These are phyloP conservation scores for Promerops cafer DNA, from an alignment of 2,113 vertebrate genomes.

Conservation along the genomic window DNA sequence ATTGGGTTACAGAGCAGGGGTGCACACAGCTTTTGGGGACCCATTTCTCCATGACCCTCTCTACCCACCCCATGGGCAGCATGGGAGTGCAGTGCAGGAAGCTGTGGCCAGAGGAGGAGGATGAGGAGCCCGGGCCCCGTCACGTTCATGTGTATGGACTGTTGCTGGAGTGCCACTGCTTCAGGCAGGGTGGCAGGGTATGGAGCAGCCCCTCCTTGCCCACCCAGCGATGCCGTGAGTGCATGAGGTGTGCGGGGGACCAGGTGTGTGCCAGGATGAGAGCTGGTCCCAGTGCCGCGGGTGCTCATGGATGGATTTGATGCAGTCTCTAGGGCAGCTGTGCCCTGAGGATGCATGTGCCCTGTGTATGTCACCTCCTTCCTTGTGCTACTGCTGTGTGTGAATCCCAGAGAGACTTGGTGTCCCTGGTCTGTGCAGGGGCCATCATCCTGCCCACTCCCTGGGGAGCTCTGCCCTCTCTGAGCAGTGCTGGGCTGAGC, in stretches of 20 bases:
- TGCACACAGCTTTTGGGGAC: neutral
- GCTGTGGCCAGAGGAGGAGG: neutral
- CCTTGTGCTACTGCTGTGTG: neutral
- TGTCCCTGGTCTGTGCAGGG: fast-evolving
- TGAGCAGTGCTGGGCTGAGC: neutral
- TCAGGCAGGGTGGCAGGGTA: neutral
- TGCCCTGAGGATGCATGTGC: fast-evolving
- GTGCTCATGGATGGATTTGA: neutral
- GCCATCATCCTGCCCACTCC: fast-evolving
- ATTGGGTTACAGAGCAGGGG: neutral
- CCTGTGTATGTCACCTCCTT: neutral
- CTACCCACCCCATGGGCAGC: neutral
- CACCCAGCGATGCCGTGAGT: fast-evolving
- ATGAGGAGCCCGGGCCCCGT: neutral
- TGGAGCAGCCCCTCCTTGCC: neutral
- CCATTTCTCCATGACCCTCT: neutral
- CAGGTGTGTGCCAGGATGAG: fast-evolving
- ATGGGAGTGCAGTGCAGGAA: fast-evolving
- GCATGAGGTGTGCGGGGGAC: neutral
- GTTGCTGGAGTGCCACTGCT: neutral
- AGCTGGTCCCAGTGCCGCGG: fast-evolving
- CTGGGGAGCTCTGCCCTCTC: neutral
- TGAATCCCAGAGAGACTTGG: neutral
- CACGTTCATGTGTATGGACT: fast-evolving
- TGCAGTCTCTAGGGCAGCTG: neutral